These are phyloP conservation scores for Lemur catta DNA, from an alignment of 2,797 vertebrate genomes.

Conservation along the genomic window DNA sequence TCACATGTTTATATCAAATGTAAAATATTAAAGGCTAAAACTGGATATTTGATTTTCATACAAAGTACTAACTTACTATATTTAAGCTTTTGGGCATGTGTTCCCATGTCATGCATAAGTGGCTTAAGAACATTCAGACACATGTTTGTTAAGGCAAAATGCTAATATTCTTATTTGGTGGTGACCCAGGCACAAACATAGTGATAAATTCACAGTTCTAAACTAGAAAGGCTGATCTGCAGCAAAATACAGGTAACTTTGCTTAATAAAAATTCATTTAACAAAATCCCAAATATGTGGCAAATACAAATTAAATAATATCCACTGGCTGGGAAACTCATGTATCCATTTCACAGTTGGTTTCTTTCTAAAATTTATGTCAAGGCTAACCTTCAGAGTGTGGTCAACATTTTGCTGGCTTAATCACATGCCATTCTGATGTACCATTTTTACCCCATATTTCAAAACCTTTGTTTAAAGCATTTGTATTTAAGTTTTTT, in stretches of 20 bases:
- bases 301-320: neutral
- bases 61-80: neutral
- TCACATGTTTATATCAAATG: conserved; percentile 31
- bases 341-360: neutral
- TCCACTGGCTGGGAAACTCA: neutral
- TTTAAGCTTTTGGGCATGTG: neutral
- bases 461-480: neutral
- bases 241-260: neutral
- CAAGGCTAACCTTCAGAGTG: neutral
- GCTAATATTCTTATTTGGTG: neutral
- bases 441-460: neutral
- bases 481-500: neutral
- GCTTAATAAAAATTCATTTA: neutral
- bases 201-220: neutral
- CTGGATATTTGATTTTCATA: neutral
- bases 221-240: neutral
- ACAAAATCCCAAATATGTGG: neutral
- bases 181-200: neutral
- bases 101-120: neutral
- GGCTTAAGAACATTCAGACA: neutral
- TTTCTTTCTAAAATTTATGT: neutral
- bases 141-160: neutral
- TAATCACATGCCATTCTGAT: neutral
- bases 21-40: conserved; percentile 16
- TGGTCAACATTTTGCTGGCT: neutral